Conservation (phyloP, 2,113 vertebrate genomes). For the Nesoenas mayeri region DNA sequence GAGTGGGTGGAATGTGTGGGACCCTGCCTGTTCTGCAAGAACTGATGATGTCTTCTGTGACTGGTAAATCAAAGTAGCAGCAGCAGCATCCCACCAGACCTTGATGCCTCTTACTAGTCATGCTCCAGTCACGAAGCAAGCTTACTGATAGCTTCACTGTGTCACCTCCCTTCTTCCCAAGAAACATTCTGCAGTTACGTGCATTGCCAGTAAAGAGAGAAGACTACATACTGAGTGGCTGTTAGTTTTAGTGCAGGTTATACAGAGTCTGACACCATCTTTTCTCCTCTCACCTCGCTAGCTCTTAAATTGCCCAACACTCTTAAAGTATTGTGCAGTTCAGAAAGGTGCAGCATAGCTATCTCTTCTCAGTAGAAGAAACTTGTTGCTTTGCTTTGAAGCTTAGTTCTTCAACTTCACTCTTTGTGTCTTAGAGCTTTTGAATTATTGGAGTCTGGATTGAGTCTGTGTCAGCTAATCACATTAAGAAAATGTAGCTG, state of each 20-base stretch:
- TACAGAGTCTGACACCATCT: background rate
- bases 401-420: background rate
- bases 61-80: background rate
- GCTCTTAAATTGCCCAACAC: background rate
- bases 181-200: background rate
- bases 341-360: background rate
- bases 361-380: background rate
- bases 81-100: background rate
- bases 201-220: background rate
- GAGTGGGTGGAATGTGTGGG: background rate
- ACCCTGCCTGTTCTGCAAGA: background rate
- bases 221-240: background rate
- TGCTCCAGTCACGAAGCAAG: background rate
- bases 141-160: background rate
- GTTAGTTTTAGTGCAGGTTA: background rate
- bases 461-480: background rate
- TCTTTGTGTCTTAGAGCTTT: background rate
- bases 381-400: background rate
- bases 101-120: background rate
- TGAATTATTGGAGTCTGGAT: background rate
- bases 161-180: background rate
- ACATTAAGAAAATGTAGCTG: background rate
- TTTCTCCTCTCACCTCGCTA: background rate
- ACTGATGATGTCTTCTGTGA: background rate
- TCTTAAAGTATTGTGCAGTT: background rate